Base-by-base conservation (phyloP, 2,113 vertebrate genomes). In the Hippocampus comes region DNA sequence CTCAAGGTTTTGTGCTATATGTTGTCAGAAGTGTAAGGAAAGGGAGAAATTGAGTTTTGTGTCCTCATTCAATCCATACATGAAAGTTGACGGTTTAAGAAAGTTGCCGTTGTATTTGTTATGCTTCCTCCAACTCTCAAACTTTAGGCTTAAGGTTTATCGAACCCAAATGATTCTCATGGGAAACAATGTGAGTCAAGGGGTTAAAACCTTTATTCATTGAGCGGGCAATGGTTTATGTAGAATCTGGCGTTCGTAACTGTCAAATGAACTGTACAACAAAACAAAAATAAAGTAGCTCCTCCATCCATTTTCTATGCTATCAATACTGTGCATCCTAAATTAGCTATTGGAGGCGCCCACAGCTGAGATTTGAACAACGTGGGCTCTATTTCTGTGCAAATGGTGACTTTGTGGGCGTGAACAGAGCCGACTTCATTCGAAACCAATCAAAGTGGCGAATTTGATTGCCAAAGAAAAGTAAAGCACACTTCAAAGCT, bases 1-100 rank as follows among this genome's bases (percentile, higher is more conserved):
- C 76, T 86, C 78, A 78, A 78, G 75, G 75, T 83, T 80, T 80
- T 92, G 79, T 76, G 74, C 51, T 77, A 80, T 67, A 53, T 80
- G 78, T 61, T 51, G 67, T 73, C 72, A 77, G 27, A 72, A 71
- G 74, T 78, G 77, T 60, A 77, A 61, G 60, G 41, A 61, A 27
- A 42, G 30, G 71, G 61, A 20, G 34, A 75, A 71, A 68, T 5
- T 21, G 4, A 49, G 8, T 21, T 68, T 72, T 46, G 59, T 27
- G 56, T 60, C 53, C 25, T 81, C 41, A 59, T 73, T 74, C 60
- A 74, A 73, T 70, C 34, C 49, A 49, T 48, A 43, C 51, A 51
- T 70, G 68, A 63, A 20, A 42, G 48, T 59, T 70, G 53, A 73
- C 27, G 42, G 48, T 64, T 75, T 79, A 67, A 20, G 63, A 77